Conservation (phyloP, 2,888 invertebrate genomes). For the Amaurobius ferox region DNA sequence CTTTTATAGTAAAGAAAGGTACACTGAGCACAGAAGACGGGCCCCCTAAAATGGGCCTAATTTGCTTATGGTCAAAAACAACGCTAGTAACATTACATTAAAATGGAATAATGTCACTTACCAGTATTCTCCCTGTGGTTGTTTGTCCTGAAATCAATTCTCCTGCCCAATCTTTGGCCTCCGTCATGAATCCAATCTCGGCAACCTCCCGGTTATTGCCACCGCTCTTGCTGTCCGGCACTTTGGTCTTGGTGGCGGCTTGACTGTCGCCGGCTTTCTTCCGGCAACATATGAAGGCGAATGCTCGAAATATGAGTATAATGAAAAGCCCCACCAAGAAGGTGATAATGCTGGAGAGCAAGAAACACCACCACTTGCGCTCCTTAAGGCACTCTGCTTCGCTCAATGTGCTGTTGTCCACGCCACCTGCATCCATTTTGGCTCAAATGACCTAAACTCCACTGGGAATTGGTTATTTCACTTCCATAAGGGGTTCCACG, state of each 20-base stretch:
- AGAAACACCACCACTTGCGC: conserved; percentile 98
- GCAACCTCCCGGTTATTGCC: conserved; percentile 45
- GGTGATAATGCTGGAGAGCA: conserved; percentile 97
- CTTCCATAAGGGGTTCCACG: neutral
- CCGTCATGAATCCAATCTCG: conserved; percentile 99
- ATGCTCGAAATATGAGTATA: conserved; percentile 94
- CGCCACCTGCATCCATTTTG: neutral
- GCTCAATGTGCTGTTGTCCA: neutral
- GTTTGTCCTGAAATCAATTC: conserved; percentile 99
- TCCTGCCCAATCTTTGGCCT: conserved; percentile 99
- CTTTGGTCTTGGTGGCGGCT: conserved; percentile 76
- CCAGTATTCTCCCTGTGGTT: conserved; percentile 98
- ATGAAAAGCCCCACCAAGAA: conserved; percentile 91
- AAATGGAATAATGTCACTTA: too few relatives aligned
- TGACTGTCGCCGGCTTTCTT: conserved; percentile 57
- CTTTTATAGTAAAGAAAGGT: too few relatives aligned
- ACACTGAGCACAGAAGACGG: too few relatives aligned
- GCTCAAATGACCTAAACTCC: neutral
- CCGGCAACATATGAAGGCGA: conserved; percentile 92
- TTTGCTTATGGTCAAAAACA: too few relatives aligned
- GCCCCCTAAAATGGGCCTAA: too few relatives aligned
- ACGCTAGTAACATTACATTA: too few relatives aligned
- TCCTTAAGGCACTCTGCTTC: conserved; percentile 88
- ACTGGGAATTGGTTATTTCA: neutral
- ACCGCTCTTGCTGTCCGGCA: conserved; percentile 23